These are phyloP conservation scores for Gymnopithys bicolor DNA, from an alignment of 2,797 vertebrate species.

Conservation along the genomic window DNA sequence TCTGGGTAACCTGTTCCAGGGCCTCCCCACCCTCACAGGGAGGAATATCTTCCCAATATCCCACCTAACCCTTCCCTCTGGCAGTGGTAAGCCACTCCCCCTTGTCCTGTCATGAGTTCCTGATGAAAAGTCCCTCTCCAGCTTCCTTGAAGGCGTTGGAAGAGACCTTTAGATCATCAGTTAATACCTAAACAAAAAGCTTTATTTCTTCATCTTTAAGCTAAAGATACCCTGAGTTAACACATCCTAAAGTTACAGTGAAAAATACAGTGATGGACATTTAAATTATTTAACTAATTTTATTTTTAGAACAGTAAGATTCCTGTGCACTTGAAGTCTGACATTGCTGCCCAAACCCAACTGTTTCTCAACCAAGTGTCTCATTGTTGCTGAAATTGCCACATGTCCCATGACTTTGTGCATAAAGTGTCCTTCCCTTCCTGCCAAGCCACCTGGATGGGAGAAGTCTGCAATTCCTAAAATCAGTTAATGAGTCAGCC, in stretches of 20 bases:
- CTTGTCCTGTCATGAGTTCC: not conserved
- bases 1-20: not conserved
- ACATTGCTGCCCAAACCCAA: not conserved
- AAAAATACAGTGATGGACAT: not conserved
- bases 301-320: not conserved
- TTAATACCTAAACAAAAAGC: not conserved
- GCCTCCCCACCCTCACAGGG: not conserved
- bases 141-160: not conserved
- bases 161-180: not conserved
- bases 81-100: not conserved
- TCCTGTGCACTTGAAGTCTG: not conserved
- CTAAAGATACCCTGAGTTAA: not conserved
- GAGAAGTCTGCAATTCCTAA: not conserved
- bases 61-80: not conserved
- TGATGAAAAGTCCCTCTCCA: not conserved
- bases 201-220: not conserved
- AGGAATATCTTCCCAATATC: not conserved
- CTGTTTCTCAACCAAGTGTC: not conserved
- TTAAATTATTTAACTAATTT: not conserved
- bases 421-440: not conserved
- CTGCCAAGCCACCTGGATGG: not conserved
- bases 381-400: not conserved
- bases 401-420: fast-evolving
- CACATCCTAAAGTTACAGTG: not conserved
- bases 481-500: not conserved